These are phyloP conservation scores for Hemicordylus capensis DNA, from an alignment of 2,113 vertebrate genomes.

Conservation along the genomic window DNA sequence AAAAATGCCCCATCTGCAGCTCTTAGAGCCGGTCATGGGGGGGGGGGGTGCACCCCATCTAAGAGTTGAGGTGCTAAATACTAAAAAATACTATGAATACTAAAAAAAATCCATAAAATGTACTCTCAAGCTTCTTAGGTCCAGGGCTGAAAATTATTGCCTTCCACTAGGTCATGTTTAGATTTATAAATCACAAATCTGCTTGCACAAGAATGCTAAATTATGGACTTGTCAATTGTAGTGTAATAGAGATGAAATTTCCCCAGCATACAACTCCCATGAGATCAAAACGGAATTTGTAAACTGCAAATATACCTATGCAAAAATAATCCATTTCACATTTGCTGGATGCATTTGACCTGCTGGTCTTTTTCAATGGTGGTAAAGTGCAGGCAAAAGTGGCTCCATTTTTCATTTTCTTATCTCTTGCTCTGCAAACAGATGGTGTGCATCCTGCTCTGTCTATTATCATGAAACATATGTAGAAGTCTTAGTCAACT, in stretches of 20 bases:
- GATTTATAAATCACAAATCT: slow-evolving; percentile 6
- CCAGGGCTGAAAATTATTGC: background rate
- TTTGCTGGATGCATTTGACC: background rate
- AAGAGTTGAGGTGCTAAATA: background rate
- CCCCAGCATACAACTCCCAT: background rate
- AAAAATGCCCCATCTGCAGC: background rate
- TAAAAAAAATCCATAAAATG: no score
- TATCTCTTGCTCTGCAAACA: background rate
- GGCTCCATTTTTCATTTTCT: background rate
- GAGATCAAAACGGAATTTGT: background rate
- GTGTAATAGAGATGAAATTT: background rate
- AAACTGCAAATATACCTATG: background rate
- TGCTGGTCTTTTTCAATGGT: background rate
- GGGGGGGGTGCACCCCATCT: background rate
- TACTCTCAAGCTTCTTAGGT: background rate
- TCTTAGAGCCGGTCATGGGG: background rate
- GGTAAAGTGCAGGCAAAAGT: background rate
- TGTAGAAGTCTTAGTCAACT: background rate
- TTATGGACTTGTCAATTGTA: background rate
- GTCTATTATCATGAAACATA: background rate
- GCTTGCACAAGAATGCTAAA: background rate
- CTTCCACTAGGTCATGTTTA: background rate
- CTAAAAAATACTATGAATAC: background rate
- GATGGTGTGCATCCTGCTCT: background rate
- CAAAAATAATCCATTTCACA: background rate